Conservation (phyloP, 2,888 invertebrate species). For the Willowsia nigromaculata region DNA sequence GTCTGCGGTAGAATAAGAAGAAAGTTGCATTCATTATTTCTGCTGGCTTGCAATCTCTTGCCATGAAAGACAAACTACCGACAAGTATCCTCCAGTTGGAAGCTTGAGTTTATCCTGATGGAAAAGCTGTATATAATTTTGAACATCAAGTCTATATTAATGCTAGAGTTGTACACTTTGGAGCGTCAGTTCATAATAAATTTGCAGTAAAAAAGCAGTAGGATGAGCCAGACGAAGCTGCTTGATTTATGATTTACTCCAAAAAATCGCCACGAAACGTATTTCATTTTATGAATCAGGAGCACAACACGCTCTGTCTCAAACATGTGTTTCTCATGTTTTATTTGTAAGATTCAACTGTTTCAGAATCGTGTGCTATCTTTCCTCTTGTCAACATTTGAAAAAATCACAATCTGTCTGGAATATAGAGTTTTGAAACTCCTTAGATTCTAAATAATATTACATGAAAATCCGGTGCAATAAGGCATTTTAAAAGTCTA, state of each 20-base stretch:
- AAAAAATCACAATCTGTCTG: too few species aligned
- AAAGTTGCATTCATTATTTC: slow-evolving; percentile 56
- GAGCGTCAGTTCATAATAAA: slow-evolving; percentile 18
- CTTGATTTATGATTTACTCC: slow-evolving; percentile 24
- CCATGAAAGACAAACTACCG: slow-evolving; percentile 46
- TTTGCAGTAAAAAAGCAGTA: slow-evolving; percentile 39
- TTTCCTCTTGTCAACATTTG: too few species aligned
- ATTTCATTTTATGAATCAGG: not conserved
- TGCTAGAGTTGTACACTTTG: not conserved
- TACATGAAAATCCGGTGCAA: too few species aligned
- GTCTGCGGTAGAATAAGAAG: slow-evolving; percentile 16
- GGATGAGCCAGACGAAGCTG: slow-evolving; percentile 5
- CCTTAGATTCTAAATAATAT: too few species aligned
- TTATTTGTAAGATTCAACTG: not conserved
- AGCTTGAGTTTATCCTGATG: too few species aligned
- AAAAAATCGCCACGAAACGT: not conserved
- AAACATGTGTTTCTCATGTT: not conserved
- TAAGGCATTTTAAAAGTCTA: too few species aligned
- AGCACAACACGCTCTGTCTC: not conserved
- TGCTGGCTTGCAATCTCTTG: slow-evolving; percentile 23
- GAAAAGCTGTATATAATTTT: not conserved
- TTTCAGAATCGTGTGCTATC: not conserved
- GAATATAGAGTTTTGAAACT: too few species aligned
- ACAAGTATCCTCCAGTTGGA: slow-evolving; percentile 38
- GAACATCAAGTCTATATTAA: not conserved